A percentile compares a stretch with the other conserved stretches of the same genome.
These are phyloP conservation scores for Clarias laeviceps DNA, from an alignment of 2,797 vertebrate genomes.

Conservation along the genomic window DNA sequence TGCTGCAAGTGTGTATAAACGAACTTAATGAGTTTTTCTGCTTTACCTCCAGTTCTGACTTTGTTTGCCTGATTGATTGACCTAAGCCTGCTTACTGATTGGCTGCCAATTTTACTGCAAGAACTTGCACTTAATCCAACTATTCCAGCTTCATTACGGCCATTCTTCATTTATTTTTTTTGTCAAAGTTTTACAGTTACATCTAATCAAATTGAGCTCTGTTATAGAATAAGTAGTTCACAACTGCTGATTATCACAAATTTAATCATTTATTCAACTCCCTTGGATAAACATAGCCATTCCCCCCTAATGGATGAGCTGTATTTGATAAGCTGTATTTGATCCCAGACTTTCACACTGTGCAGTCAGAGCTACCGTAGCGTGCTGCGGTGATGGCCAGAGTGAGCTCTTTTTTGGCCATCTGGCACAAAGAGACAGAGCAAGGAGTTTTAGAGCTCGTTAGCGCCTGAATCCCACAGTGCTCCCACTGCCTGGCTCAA, in stretches of 20 bases:
- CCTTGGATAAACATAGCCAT: constrained; percentile 30
- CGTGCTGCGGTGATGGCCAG: constrained; percentile 17
- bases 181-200: neutral
- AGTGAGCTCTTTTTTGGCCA: constrained; percentile 58
- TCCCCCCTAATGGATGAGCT: constrained; percentile 3
- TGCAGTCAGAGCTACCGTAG: constrained; percentile 7
- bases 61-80: neutral
- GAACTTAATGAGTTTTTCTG: neutral
- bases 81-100: neutral
- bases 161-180: neutral
- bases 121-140: neutral
- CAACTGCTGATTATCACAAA: constrained; percentile 5
- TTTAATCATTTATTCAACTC: constrained; percentile 54
- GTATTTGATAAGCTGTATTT: neutral
- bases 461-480: constrained; percentile 72
- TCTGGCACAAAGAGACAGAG: constrained; percentile 68
- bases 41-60: neutral
- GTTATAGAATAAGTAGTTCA: constrained; percentile 19
- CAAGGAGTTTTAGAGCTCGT: constrained; percentile 72
- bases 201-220: neutral
- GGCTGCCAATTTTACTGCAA: neutral
- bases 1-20: neutral
- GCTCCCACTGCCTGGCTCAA: constrained; percentile 69
- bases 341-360: constrained; percentile 37
- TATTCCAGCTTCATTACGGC: neutral